A percentile compares a stretch with the other conserved stretches of the same genome.
These are phyloP conservation scores for Pyrrhia umbra DNA, from an alignment of 2,888 invertebrate genomes.

Conservation along the genomic window DNA sequence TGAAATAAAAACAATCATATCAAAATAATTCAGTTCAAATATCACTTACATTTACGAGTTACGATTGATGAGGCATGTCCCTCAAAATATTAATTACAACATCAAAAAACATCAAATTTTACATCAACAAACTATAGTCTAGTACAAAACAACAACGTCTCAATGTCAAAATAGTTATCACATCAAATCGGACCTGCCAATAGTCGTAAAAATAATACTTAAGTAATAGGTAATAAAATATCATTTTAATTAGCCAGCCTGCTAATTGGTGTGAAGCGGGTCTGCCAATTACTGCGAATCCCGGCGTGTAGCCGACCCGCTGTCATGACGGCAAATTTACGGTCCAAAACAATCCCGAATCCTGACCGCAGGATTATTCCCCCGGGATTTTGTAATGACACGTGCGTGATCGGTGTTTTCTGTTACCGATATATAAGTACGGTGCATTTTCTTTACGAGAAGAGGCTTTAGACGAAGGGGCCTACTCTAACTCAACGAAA, in stretches of 20 bases:
- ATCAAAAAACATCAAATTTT: neutral
- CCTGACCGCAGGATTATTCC: conserved; percentile 62
- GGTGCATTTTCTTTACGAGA: too few species aligned
- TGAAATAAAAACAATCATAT: too few species aligned
- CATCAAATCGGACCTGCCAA: conserved; percentile 48
- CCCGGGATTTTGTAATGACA: conserved; percentile 44
- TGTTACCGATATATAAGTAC: too few species aligned
- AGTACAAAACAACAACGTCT: conserved; percentile 11
- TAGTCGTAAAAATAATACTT: conserved; percentile 40
- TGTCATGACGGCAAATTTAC: conserved; percentile 65
- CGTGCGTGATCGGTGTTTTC: conserved; percentile 16
- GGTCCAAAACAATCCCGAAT: conserved; percentile 63
- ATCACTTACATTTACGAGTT: too few species aligned
- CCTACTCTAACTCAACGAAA: too few species aligned
- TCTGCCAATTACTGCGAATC: conserved; percentile 68
- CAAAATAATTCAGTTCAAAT: too few species aligned
- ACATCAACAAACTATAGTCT: neutral
- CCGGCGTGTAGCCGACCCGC: conserved; percentile 41
- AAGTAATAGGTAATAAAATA: conserved; percentile 43
- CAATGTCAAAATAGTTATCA: conserved; percentile 16
- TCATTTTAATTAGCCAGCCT: conserved; percentile 53
- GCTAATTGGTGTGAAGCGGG: conserved; percentile 67
- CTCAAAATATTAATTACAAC: too few species aligned
- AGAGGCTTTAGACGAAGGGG: too few species aligned
- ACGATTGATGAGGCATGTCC: too few species aligned